Conservation (phyloP, 2,888 invertebrate genomes). For the Malthinus seriepunctatus region DNA sequence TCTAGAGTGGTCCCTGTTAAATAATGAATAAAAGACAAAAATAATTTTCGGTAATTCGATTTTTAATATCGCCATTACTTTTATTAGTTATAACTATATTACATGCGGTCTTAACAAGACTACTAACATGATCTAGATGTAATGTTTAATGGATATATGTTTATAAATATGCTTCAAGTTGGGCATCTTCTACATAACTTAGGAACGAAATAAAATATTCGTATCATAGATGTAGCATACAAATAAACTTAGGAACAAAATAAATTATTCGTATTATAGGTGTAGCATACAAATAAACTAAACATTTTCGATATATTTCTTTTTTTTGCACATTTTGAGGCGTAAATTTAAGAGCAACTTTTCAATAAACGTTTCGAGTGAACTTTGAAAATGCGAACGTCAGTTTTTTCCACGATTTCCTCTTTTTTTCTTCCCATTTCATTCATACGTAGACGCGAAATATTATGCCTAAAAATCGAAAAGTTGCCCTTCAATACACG, state of each 20-base stretch:
- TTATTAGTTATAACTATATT: constrained; percentile 35
- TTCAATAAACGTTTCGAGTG: not conserved
- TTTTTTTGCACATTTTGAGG: not conserved
- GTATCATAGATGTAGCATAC: constrained; percentile 6
- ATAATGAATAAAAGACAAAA: too few species aligned
- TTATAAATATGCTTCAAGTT: constrained; percentile 26
- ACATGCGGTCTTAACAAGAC: constrained; percentile 48
- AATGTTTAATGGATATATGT: constrained; percentile 31
- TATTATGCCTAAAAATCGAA: too few species aligned
- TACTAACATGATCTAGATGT: constrained; percentile 27
- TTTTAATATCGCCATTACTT: too few species aligned
- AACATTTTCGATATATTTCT: not conserved
- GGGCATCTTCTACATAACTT: constrained; percentile 22
- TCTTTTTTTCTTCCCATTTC: too few species aligned
- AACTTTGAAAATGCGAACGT: not conserved
- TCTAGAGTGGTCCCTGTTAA: too few species aligned
- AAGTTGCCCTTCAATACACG: not conserved
- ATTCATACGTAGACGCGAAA: too few species aligned
- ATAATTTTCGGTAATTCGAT: too few species aligned
- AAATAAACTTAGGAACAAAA: constrained; percentile 22
- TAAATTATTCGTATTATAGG: constrained; percentile 14
- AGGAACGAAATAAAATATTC: constrained; percentile 27
- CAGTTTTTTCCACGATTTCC: not conserved
- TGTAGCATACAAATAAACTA: not conserved
- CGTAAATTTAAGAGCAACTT: not conserved